Evolutionary conservation across 2,888 invertebrate species (phyloP).

Genomic region (Nowickia ferox): DNA sequence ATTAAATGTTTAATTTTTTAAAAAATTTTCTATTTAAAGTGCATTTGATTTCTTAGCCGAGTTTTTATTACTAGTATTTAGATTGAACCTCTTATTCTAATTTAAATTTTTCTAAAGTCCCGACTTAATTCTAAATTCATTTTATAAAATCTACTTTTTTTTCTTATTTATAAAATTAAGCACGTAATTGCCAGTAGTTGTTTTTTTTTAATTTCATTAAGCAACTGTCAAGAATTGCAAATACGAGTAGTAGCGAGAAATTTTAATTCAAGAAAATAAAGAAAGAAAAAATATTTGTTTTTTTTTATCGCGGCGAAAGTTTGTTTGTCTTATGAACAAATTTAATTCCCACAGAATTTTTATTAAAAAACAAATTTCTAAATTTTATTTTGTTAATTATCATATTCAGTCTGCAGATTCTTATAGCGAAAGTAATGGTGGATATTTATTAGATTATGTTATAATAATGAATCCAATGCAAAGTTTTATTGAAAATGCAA

Average conservation of each 20-base stretch:
- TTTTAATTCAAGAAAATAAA: conserved; percentile 26
- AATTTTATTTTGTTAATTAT: conserved; percentile 4
- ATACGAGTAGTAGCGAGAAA: conserved; percentile 30
- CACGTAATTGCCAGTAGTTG: conserved; percentile 46
- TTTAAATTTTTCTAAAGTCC: neutral
- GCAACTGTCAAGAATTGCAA: conserved; percentile 45
- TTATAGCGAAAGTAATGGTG: conserved; percentile 38
- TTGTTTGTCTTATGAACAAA: conserved; percentile 16
- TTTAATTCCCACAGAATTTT: conserved; percentile 48
- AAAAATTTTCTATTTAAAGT: conserved; percentile 12
- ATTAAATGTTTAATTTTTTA: conserved; percentile 16
- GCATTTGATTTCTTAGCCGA: neutral
- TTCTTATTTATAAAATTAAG: conserved; percentile 56
- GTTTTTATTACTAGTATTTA: conserved; percentile 8
- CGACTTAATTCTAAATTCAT: conserved; percentile 46
- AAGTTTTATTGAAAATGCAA: neutral
- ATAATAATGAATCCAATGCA: neutral
- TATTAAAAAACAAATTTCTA: neutral
- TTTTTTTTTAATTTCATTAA: conserved; percentile 7
- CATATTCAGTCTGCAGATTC: neutral
- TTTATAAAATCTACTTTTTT: conserved; percentile 28
- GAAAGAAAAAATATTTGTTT: neutral
- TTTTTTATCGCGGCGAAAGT: conserved; percentile 48
- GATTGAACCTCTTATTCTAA: neutral
- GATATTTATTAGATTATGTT: neutral